Evolutionary conservation across 2,797 vertebrate species (phyloP), one percentile per base, ranked within the genome.

Genomic region (Cercopithecus petaurista): DNA sequence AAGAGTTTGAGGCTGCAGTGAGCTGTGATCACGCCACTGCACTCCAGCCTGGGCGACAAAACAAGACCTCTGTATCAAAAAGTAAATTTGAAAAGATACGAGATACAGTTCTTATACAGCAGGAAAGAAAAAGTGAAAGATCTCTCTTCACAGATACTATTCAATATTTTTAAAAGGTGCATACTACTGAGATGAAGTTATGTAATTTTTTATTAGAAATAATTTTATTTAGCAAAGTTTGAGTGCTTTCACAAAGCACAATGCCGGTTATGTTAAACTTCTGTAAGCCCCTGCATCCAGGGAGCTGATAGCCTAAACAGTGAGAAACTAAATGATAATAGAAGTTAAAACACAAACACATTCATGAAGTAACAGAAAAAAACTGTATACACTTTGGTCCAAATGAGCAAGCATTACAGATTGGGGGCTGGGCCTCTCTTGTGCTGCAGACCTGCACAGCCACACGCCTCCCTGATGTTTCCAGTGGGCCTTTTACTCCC

Each of bases 171-270:
- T 84, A 48, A 57, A 46, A 89, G 64, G 13, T 70, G 1, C n/a
- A 21, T 90, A 82, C 33, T 95, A 94, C 79, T 88, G 64, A 97
- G 59, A 46, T 91, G 17, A 89, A 93, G 84, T 80, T 59, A 28
- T 46, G 30, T 76, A 79, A 28, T 80, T 73, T 82, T 92, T 95
- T 70, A 89, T 81, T 83, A 55, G 83, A 95, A 95, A 36, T 86
- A 33, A 83, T 95, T 90, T 80, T 39, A 55, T 85, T 86, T 81
- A 75, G 41, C 67, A 86, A 93, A 89, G 79, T 50, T 36, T 61
- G 48, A 80, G 46, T 86, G 22, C 17, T 57, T 90, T 30, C 28
- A 28, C 57, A 43, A 5, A 59, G 57, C 33, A 50, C 43, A 70
- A 36, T 57, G 64, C 26, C 33, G 28, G 17, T 43, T n/a, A 15